Evolutionary conservation across 1,140 invertebrate genomes (phyloP).

Genomic region (Globodera rostochiensis): DNA sequence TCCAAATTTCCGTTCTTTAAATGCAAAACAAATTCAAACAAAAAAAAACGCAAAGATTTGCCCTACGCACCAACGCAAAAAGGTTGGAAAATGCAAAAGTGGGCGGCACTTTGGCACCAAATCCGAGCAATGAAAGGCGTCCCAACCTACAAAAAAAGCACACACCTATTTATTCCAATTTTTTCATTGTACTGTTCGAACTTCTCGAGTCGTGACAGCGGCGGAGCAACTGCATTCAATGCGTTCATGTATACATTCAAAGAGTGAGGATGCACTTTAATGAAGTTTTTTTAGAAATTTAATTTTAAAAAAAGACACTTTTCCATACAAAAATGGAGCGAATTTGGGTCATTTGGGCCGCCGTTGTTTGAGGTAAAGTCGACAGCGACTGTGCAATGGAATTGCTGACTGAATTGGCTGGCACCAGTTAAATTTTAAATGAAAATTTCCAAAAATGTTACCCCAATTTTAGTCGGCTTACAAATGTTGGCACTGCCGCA

Average conservation of each 20-base stretch:
- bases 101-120: slow-evolving; percentile 53
- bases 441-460: not conserved
- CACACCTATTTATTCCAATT: no score
- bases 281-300: not conserved
- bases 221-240: slow-evolving; percentile 30
- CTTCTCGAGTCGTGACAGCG: slow-evolving; percentile 38
- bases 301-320: not conserved
- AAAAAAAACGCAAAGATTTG: not conserved
- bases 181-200: not conserved
- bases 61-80: slow-evolving; percentile 44
- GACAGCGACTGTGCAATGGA: slow-evolving; percentile 52
- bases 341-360: slow-evolving; percentile 47
- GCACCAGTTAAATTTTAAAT: not conserved
- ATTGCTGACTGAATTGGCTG: slow-evolving; percentile 27
- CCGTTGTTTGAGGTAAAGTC: slow-evolving; percentile 57
- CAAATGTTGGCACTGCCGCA: slow-evolving; percentile 30
- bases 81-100: slow-evolving; percentile 49
- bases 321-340: slow-evolving; percentile 42
- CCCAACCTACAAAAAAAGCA: slow-evolving; percentile 37
- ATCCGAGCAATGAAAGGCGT: slow-evolving; percentile 51
- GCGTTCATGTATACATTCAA: slow-evolving; percentile 40
- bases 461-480: slow-evolving; percentile 15
- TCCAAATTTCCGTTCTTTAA: slow-evolving; percentile 44
- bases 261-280: slow-evolving; percentile 46
- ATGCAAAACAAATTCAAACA: not conserved